Evolutionary conservation across 2,797 vertebrate species (phyloP).

Genomic region (Aeoliscus strigatus): DNA sequence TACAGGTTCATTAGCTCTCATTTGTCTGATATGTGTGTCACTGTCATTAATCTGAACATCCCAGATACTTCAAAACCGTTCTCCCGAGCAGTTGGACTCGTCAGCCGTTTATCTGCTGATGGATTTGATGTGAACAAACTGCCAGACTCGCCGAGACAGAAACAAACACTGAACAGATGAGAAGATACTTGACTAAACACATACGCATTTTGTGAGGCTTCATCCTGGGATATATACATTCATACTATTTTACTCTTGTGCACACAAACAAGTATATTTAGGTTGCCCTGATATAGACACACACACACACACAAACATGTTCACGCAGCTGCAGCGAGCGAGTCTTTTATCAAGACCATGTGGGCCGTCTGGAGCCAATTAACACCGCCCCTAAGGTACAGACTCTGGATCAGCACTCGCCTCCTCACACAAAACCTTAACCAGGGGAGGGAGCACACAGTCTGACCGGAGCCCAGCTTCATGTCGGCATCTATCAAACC

Average conservation of each 20-base stretch:
- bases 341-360: constrained; percentile 70
- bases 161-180: constrained; percentile 13
- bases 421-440: constrained; percentile 62
- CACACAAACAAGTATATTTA: constrained; percentile 30
- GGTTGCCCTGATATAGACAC: constrained; percentile 10
- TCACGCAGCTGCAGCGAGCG: constrained; percentile 51
- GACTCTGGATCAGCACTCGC: constrained; percentile 59
- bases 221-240: constrained; percentile 26
- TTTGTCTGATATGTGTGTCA: no score
- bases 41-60: no score
- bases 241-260: constrained; percentile 13
- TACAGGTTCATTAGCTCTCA: no score
- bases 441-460: constrained; percentile 32
- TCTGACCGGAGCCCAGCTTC: constrained; percentile 45
- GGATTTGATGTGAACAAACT: constrained; percentile 18
- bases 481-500: constrained; percentile 25
- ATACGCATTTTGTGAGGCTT: constrained; percentile 12
- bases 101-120: constrained; percentile 21
- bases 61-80: no score
- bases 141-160: constrained; percentile 2
- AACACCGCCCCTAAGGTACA: constrained; percentile 58
- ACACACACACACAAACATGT: constrained; percentile 1
- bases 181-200: constrained; percentile 15
- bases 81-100: no score
- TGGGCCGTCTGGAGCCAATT: constrained; percentile 73